Conservation (phyloP, 2,888 invertebrate genomes). For the Caradrina clavipalpis region DNA sequence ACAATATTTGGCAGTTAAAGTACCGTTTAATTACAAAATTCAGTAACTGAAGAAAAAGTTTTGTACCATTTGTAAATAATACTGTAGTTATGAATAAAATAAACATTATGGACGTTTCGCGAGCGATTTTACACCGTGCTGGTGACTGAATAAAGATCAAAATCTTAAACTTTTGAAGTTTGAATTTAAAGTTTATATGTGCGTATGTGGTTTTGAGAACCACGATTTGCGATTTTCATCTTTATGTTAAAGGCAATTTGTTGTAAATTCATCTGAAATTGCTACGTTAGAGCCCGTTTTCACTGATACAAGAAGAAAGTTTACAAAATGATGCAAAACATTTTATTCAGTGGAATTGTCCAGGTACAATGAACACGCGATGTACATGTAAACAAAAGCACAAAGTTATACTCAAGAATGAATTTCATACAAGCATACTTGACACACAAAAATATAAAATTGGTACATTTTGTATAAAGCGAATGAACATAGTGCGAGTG, state of each 20-base stretch:
- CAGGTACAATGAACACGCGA: not conserved
- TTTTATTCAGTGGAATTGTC: not conserved
- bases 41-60: not conserved
- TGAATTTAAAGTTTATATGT: fast-evolving
- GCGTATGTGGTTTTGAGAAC: too few relatives aligned
- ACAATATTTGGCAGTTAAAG: constrained; percentile 31
- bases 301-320: not conserved
- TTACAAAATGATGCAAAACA: not conserved
- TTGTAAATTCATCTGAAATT: not conserved
- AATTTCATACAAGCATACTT: constrained; percentile 52
- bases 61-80: not conserved
- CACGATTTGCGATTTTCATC: constrained; percentile 2
- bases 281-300: not conserved
- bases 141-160: not conserved
- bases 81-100: not conserved
- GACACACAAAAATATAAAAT: constrained; percentile 20
- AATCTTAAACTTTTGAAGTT: too few relatives aligned
- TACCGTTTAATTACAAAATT: not conserved
- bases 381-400: not conserved
- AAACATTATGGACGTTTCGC: not conserved
- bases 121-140: not conserved
- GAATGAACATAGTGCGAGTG: constrained; percentile 24
- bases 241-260: not conserved
- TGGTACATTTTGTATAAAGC: constrained; percentile 51
- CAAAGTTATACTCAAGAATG: not conserved